Conservation (phyloP, 2,797 vertebrate genomes). For the Melanotaenia boesemani region DNA sequence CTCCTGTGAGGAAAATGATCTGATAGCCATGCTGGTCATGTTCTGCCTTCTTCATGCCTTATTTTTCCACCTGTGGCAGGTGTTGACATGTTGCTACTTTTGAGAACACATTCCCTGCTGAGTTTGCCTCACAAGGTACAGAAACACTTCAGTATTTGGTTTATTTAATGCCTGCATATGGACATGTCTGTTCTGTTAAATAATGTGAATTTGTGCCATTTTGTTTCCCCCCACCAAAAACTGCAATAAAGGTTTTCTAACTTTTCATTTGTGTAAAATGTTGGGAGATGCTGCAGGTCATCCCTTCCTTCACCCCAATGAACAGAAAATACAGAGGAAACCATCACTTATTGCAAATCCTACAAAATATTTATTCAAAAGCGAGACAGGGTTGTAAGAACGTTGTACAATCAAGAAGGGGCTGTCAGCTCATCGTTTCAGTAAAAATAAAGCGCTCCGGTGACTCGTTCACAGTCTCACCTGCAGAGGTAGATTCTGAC, state of each 20-base stretch:
- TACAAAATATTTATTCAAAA: constrained; percentile 98
- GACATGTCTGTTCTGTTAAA: constrained; percentile 10
- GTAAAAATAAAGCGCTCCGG: constrained; percentile 87
- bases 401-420: constrained; percentile 83
- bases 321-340: background rate
- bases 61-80: background rate
- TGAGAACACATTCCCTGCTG: constrained; percentile 35
- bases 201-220: constrained; percentile 46
- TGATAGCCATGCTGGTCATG: background rate
- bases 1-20: background rate
- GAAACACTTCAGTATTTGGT: constrained; percentile 4
- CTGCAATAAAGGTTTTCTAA: constrained; percentile 83
- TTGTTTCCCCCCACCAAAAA: constrained; percentile 63
- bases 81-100: background rate
- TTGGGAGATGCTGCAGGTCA: too few relatives aligned
- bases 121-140: constrained; percentile 34
- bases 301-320: background rate
- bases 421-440: constrained; percentile 63
- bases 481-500: constrained; percentile 96
- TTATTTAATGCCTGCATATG: background rate
- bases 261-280: constrained; percentile 58
- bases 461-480: constrained; percentile 92
- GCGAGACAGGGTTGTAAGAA: constrained; percentile 89
- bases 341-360: constrained; percentile 79
- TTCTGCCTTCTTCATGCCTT: background rate